A percentile compares a stretch with the other conserved stretches of the same genome.
These are phyloP conservation scores for Hyposoter didymator DNA, from an alignment of 2,888 invertebrate species.

Conservation along the genomic window DNA sequence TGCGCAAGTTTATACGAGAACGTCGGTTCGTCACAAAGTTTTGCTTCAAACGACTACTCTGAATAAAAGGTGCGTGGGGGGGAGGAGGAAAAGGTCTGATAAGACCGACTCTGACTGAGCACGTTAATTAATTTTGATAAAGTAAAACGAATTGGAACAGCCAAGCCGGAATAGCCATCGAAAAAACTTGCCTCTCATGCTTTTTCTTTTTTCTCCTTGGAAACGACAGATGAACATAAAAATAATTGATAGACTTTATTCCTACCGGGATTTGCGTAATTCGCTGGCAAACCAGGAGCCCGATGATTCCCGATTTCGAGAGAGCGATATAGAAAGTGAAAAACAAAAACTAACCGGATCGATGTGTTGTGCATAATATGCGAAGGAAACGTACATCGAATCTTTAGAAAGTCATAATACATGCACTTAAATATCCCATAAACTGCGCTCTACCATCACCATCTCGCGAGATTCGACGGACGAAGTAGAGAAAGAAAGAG, in stretches of 20 bases:
- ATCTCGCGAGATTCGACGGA: slow-evolving; percentile 47
- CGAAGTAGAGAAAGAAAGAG: slow-evolving; percentile 1
- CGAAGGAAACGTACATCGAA: neutral
- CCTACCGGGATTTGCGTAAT: slow-evolving; percentile 57
- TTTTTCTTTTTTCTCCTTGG: neutral
- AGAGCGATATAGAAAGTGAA: slow-evolving; percentile 47
- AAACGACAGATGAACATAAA: neutral
- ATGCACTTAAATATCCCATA: slow-evolving; percentile 33
- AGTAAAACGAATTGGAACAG: slow-evolving; percentile 16
- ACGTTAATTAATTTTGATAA: slow-evolving; percentile 33
- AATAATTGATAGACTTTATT: slow-evolving; percentile 16
- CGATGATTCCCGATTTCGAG: slow-evolving; percentile 35
- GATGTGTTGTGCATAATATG: slow-evolving; percentile 21
- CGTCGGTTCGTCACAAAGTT: slow-evolving; percentile 21
- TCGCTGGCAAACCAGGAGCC: slow-evolving; percentile 17
- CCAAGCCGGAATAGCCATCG: neutral
- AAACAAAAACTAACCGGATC: slow-evolving; percentile 31
- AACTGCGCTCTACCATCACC: neutral
- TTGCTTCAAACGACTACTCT: slow-evolving; percentile 18
- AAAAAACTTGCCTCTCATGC: neutral
- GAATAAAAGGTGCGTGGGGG: slow-evolving; percentile 3
- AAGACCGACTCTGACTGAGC: slow-evolving; percentile 16
- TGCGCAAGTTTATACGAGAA: neutral
- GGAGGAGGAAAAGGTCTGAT: slow-evolving; percentile 9
- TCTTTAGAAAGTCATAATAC: slow-evolving; percentile 46